Base-by-base conservation (phyloP, 2,113 vertebrate genomes). In the Trogon melanurus region DNA sequence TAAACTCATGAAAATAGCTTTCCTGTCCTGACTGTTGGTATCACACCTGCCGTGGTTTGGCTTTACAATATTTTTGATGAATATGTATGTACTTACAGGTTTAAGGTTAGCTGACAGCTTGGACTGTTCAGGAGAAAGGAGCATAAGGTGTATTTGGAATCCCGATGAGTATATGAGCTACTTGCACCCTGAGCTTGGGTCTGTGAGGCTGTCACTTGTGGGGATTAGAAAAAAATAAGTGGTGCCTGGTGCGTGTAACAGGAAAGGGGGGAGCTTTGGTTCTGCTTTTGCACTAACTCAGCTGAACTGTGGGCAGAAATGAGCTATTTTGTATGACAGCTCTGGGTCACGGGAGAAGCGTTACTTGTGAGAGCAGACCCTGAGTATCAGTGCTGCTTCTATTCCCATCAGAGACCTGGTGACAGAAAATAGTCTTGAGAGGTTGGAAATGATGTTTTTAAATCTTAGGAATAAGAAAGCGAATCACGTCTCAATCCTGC, bases 291-390 rank as follows among this genome's bases (percentile, higher is more conserved):
- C 81, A 36, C 15, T 44, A 65, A 45, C 9, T 64, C 29, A 5
- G 25, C 4, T 4, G 69, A 87, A 20, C 7, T 60, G 23, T 60
- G 51, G 65, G 21, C 41, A 57, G 56, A 41, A 56, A 36, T 13
- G 1, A 32, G 11, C 64, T n/a, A 26, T 30, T 80, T 76, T 16
- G 10, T 65, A 1, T 50, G 45, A 14, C 0, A 1, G 10, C 48
- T 57, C n/a, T 74, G 75, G 38, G 15, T 65, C 38, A 50, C 1
- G 1, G 44, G 36, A 47, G 19, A n/a, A 30, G 8, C 0, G 4
- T 34, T 50, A 16, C 47, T 57, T 72, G 76, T 54, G 73, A 71
- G 71, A 71, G 78, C 62, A 74, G 60, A 32, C 57, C 12, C 34
- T 54, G 36, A 50, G 20, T 41, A 18, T 20, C 32, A 20, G 18